Base-by-base conservation (phyloP, 2,888 invertebrate species). In the Ophion slaviceki region DNA sequence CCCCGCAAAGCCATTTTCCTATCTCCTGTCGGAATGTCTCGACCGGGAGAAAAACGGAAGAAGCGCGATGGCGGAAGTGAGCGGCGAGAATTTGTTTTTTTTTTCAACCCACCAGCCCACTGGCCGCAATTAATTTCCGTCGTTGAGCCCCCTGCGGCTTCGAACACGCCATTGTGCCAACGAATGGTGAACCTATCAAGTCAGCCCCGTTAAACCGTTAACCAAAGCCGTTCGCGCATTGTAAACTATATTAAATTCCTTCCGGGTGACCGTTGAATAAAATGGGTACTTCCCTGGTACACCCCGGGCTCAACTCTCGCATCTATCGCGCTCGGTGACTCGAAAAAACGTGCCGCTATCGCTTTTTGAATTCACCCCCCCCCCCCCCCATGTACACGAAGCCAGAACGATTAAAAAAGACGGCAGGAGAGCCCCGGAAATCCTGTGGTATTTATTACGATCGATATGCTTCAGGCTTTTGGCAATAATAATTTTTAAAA, bases 191-290 rank as follows among this genome's bases (percentile, higher is more conserved):
- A 64, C 76, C 77, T 78, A 80, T 77, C 78, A 20, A 61, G 61
- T 61, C 61, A 61, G 61, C 6, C 10, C 61, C 24, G 61, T 61
- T 61, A 20, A 61, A 61, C 24, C 61, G 6, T 61, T 24, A 20
- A 45, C 78, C 78, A 53, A 84, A 47, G 77, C 80, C 64, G 75
- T 84, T 88, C 85, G 85, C 87, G 80, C 88, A 87, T 89, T 85
- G 86, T 87, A 87, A 88, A 87, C 89, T 88, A 88, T 88, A 89
- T 89, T 88, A 88, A 88, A 89, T 89, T 89, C 87, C 88, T 83
- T 76, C 67, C 45, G 78, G 70, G 68, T 79, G 79, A 81, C 83
- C 87, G 87, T 87, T 81, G 85, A 87, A 87, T 87, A 86, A 87
- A 87, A 87, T 82, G 78, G 81, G 71, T 79, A 68, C 59, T 80